phyloP scores from a whole-genome alignment of 2,797 vertebrate species.

The Spinibarbus caldwelli region DNA sequence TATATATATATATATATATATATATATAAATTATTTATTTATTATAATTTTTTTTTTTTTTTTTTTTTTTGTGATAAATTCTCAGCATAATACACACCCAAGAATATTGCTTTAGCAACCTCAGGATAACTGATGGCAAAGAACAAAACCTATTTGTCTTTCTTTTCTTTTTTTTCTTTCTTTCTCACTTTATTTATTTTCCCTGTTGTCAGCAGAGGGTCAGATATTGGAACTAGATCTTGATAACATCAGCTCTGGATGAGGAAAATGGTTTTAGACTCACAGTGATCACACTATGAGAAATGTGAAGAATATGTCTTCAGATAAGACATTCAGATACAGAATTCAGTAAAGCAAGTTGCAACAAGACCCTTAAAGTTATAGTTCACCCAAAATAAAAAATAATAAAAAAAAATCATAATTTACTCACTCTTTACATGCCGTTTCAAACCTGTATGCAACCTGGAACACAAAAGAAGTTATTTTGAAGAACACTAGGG shows the following conservation, averaged over 20 bases:
- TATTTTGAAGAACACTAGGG: not conserved
- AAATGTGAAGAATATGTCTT: slow-evolving; percentile 11
- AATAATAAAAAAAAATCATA: no score
- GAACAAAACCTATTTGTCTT: slow-evolving; percentile 21
- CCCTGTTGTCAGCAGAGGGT: slow-evolving; percentile 39
- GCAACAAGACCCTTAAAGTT: not conserved
- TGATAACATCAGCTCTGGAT: slow-evolving; percentile 43
- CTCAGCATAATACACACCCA: slow-evolving; percentile 37
- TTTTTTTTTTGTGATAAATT: slow-evolving; percentile 31
- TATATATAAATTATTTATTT: no score
- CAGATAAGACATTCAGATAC: slow-evolving; percentile 19
- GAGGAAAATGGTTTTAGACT: slow-evolving; percentile 35
- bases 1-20: no score
- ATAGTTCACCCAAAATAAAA: not conserved
- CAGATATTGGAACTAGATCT: slow-evolving; percentile 46
- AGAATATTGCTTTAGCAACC: slow-evolving; percentile 40
- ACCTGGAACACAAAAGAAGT: not conserved
- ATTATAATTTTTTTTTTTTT: no score
- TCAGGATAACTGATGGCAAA: slow-evolving; percentile 37
- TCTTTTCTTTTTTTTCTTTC: not conserved
- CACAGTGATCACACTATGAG: not conserved
- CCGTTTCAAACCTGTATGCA: not conserved
- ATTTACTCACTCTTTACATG: not conserved
- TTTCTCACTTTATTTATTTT: slow-evolving; percentile 19
- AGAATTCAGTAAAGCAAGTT: not conserved